Base-by-base conservation (phyloP, 2,888 invertebrate species). In the Tethea ocularis region DNA sequence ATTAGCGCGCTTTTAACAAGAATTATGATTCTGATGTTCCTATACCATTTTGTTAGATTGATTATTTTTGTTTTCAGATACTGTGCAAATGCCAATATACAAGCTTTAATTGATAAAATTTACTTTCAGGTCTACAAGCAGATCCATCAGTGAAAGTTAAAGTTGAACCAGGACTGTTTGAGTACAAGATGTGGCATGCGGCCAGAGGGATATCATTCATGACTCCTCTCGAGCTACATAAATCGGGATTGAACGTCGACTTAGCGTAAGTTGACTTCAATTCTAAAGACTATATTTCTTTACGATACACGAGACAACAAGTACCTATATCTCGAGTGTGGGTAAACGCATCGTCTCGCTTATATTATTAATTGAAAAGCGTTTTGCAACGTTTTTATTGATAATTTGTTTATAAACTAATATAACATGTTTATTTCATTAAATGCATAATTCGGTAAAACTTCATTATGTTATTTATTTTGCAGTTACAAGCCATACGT, bases 81-180 rank as follows among this genome's bases (percentile, higher is more conserved):
- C 33, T 29, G 33, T 13, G 1, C 13, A 33, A 13, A 33, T 33
- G 13, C 13, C 13, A 33, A 13, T 13, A n/a, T n/a, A n/a, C n/a
- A n/a, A 33, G 11, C 23, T 24, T 56, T 46, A 59, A 62, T 58
- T 2, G 13, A 33, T 13, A 13, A 13, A 36, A 24, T 33, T 17
- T 56, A 26, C 17, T 75, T 78, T 8, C 70, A 95, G 95, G 95
- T 29, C 74, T 95, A 2, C 89, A 94, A 69, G 76, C 94, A 1
- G 90, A 89, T 26, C 91, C 94, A 0, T 91, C 95, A 5, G 83
- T 96, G 36, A 94, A 95, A 69, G 95, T 98, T 26, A 94, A 94
- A 72, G 93, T 99, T 17, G 99, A 99, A 81, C 98, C 98, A 0
- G 98, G 97, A 0, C 89, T 99, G 51, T 99, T 99, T 87, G 99